Evolutionary conservation across 2,888 invertebrate species (phyloP).

Genomic region (Cristatella mucedo): DNA sequence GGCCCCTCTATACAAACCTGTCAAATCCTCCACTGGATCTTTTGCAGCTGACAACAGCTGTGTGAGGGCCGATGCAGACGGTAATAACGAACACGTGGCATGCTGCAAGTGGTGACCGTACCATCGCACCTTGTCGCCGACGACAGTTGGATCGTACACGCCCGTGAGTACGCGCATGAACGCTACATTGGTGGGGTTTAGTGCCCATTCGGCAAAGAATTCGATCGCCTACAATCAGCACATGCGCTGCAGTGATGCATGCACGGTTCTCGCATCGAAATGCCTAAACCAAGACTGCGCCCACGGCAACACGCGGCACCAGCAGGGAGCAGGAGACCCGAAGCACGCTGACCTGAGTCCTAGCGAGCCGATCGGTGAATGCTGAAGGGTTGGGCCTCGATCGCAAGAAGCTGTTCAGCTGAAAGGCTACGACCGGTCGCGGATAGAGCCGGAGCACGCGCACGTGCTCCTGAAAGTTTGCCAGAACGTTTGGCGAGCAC

Average conservation of each 20-base stretch:
- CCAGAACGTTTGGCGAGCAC: slow-evolving; percentile 87
- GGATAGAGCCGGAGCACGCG: slow-evolving; percentile 87
- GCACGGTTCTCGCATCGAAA: too few relatives aligned
- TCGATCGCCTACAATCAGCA: slow-evolving; percentile 91
- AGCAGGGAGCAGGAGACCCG: slow-evolving; percentile 1
- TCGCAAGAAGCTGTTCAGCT: slow-evolving; percentile 84
- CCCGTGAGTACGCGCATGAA: slow-evolving; percentile 94
- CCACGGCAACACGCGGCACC: too few relatives aligned
- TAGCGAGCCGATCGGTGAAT: slow-evolving; percentile 76
- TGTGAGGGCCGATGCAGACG: too few relatives aligned
- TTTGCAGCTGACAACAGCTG: too few relatives aligned
- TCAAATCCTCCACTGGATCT: too few relatives aligned
- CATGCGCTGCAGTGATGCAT: too few relatives aligned
- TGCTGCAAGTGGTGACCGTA: slow-evolving; percentile 52
- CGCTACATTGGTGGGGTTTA: slow-evolving; percentile 91
- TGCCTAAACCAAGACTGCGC: too few relatives aligned
- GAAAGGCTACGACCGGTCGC: slow-evolving; percentile 93
- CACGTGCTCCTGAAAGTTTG: slow-evolving; percentile 94
- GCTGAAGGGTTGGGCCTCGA: slow-evolving; percentile 74
- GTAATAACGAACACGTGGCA: too few relatives aligned
- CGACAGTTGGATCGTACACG: slow-evolving; percentile 70
- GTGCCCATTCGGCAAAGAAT: slow-evolving; percentile 92
- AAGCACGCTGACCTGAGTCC: slow-evolving; percentile 56
- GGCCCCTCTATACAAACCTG: too few relatives aligned
- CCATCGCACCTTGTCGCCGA: slow-evolving; percentile 97